These are phyloP conservation scores for Parnassius glacialis DNA, from an alignment of 2,888 invertebrate species.

Conservation along the genomic window DNA sequence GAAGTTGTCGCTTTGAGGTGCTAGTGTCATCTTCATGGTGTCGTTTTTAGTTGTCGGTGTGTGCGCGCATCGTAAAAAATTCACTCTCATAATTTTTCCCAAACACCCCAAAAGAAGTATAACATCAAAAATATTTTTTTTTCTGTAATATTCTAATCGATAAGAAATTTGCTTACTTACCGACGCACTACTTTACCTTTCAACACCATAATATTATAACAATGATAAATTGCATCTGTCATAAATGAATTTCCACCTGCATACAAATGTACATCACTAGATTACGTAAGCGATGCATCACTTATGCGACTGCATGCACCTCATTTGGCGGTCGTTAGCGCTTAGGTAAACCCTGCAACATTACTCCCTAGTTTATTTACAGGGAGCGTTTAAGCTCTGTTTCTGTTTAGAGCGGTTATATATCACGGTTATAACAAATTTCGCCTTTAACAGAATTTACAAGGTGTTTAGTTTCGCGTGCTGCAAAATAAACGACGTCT, in stretches of 20 bases:
- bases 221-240: slow-evolving; percentile 15
- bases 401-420: slow-evolving; percentile 17
- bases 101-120: too few species aligned
- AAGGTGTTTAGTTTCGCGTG: slow-evolving; percentile 13
- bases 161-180: background rate
- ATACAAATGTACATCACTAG: slow-evolving; percentile 41
- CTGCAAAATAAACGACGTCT: slow-evolving; percentile 16
- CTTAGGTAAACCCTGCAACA: slow-evolving; percentile 28
- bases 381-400: slow-evolving; percentile 9
- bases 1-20: too few species aligned
- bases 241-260: slow-evolving; percentile 6
- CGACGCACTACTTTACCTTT: background rate
- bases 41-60: too few species aligned
- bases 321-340: slow-evolving; percentile 73
- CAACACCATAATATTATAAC: slow-evolving; percentile 2
- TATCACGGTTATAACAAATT: slow-evolving; percentile 19
- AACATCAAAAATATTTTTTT: too few species aligned
- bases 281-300: slow-evolving; percentile 70
- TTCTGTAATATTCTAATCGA: background rate
- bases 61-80: too few species aligned
- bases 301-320: slow-evolving; percentile 71
- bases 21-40: too few species aligned
- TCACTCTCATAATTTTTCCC: too few species aligned
- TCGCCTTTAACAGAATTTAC: slow-evolving; percentile 17
- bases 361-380: slow-evolving; percentile 17